Evolutionary conservation across 2,888 invertebrate genomes (phyloP).

Genomic region (Sinhomidia bicolor): DNA sequence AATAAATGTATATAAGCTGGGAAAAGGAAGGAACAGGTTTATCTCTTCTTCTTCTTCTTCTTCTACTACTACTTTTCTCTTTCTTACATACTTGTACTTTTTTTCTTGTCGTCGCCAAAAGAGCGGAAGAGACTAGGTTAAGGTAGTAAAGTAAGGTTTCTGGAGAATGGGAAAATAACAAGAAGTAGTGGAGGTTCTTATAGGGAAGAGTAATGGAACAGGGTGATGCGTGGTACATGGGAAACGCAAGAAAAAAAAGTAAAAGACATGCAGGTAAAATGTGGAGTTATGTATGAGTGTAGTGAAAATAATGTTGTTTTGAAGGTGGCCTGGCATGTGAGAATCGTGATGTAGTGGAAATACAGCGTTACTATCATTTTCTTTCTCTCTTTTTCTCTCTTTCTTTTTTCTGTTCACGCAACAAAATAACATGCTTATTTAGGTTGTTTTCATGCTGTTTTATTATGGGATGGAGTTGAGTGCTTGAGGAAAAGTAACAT

Average conservation of each 20-base stretch:
- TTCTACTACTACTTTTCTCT: too few relatives aligned
- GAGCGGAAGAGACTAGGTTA: not conserved
- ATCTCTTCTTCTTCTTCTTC: too few relatives aligned
- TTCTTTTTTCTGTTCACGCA: not conserved
- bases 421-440: not conserved
- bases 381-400: too few relatives aligned
- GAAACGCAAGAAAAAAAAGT: not conserved
- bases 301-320: not conserved
- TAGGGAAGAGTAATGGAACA: too few relatives aligned
- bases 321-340: not conserved
- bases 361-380: not conserved
- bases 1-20: not conserved
- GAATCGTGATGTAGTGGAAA: not conserved
- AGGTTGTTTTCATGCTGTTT: not conserved
- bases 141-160: not conserved
- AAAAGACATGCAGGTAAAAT: not conserved
- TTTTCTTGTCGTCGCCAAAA: not conserved
- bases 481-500: not conserved
- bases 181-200: too few relatives aligned
- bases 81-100: not conserved
- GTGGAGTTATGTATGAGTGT: not conserved
- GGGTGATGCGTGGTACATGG: too few relatives aligned
- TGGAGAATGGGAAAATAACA: not conserved
- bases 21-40: slow-evolving; percentile 2
- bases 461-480: slow-evolving; percentile 14